Evolutionary conservation across 2,113 vertebrate species (phyloP), one percentile per base, ranked within the genome.

Genomic region (Podarcis raffonei): DNA sequence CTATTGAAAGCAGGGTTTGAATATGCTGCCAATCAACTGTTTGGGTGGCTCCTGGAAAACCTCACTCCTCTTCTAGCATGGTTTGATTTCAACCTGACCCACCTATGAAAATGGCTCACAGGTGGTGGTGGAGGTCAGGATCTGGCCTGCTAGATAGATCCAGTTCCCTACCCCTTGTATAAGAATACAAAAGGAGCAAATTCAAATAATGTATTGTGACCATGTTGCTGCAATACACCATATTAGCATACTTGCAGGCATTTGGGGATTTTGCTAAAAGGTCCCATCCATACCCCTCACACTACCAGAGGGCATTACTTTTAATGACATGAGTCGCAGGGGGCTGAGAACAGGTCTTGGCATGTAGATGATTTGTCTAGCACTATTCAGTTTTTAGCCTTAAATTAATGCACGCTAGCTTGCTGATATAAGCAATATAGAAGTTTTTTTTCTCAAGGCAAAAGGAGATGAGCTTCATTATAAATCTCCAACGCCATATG

Each of bases 391-490:
- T 32, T 79, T 86, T 13, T 75, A 75, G n/a, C 68, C 71, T 86
- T 89, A 93, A 77, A 39, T 86, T 85, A 79, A 81, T 90, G 22
- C 77, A 2, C 2, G 66, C 84, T 87, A 81, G 87, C 76, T 91
- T 84, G 75, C 15, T 11, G 25, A 75, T 81, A 20, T 65, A n/a
- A 90, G 81, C 83, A 89, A 89, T 91, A 74, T 83, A 83, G 69
- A 75, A 86, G 48, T 1, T 92, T 94, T 92, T 74, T 92, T 74
- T 86, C 65, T 85, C 87, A 71, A 42, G 39, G 37, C 6, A 91
- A 69, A 93, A 62, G 69, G 78, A 81, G 76, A 84, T 35, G 87
- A 59, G 30, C 25, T 37, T 68, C 25, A 48, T 57, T 85, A 75
- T 37, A 89, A 91, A 84, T 84, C 68, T 86, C 4, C 66, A 68